phyloP scores from a whole-genome alignment of 92 coral and sea anemone genomes.

The Umimayanthus kanabou region DNA sequence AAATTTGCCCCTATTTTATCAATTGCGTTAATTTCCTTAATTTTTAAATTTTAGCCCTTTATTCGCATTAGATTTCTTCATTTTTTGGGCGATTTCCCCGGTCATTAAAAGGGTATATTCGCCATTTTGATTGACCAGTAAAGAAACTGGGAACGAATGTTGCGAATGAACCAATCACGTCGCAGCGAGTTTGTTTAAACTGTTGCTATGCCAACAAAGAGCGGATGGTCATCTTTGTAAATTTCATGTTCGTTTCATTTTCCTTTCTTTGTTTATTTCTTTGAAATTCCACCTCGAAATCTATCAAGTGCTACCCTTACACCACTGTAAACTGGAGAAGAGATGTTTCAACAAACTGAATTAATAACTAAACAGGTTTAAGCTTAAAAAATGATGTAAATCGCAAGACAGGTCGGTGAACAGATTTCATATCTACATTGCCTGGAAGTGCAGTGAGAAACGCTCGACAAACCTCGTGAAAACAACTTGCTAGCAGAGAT shows the following conservation, averaged over 20 bases:
- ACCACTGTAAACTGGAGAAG: too few species aligned
- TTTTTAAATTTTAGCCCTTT: too few species aligned
- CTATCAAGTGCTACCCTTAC: neutral
- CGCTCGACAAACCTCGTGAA: neutral
- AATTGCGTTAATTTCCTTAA: too few species aligned
- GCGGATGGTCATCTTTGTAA: neutral
- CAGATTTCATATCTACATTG: neutral
- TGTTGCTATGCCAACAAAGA: slow-evolving; percentile 36
- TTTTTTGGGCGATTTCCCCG: too few species aligned
- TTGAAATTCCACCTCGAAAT: neutral
- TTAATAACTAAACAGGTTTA: neutral
- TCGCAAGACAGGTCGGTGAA: neutral
- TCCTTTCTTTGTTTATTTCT: neutral
- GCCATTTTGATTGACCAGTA: neutral
- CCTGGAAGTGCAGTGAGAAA: slow-evolving; percentile 12
- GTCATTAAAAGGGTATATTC: neutral
- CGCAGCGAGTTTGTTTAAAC: slow-evolving; percentile 16
- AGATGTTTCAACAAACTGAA: neutral
- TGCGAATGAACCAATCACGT: slow-evolving; percentile 24
- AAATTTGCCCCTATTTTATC: too few species aligned
- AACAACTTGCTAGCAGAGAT: neutral
- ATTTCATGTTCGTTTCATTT: neutral
- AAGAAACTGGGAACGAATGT: neutral
- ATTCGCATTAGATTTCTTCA: too few species aligned
- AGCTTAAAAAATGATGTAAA: neutral